Evolutionary conservation across 2,888 invertebrate genomes (phyloP), one percentile per base, ranked within the genome.

Genomic region (Adelphocoris suturalis): DNA sequence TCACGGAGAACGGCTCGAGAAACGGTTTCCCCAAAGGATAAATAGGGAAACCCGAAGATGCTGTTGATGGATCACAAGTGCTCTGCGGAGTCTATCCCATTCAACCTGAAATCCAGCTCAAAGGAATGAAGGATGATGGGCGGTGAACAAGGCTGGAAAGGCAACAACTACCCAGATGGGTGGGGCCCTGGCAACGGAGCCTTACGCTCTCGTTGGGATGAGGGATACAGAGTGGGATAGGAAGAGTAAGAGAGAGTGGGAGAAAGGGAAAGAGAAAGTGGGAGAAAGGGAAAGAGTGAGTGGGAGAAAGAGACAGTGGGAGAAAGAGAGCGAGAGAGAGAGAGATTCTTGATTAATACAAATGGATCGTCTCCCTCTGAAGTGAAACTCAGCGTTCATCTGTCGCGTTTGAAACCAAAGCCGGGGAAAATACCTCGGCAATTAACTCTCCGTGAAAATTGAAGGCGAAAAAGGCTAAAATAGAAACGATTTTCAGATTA

Each of bases 11-110:
- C n/a, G n/a, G n/a, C n/a, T n/a, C n/a, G 37, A 7, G 7, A 37
- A 37, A 37, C 37, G 37, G 37, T 37, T 37, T 37, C 37, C 7
- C 37, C 3, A 7, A 7, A 37, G 37, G 37, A 37, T 37, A 57
- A 57, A 52, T n/a, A 57, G 57, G 7, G 7, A 57, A 57, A 57
- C 57, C 57, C 57, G n/a, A 57, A 57, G 57, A 57, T n/a, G 57
- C n/a, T n/a, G 57, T 57, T 57, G 57, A 57, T 57, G 57, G 57
- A 57, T 57, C 57, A n/a, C 52, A 11, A 37, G 37, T 37, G 37
- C 37, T 37, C 37, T 37, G 37, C 37, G 37, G 57, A 57, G 57
- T 57, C 57, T 57, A 57, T 57, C 19, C 57, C 57, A 57, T 57
- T 57, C 57, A 57, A 57, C 57, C 57, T 16, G 57, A 57, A 57